These are phyloP conservation scores for Anastatus disparis DNA, from an alignment of 1,140 invertebrate genomes.

Conservation along the genomic window DNA sequence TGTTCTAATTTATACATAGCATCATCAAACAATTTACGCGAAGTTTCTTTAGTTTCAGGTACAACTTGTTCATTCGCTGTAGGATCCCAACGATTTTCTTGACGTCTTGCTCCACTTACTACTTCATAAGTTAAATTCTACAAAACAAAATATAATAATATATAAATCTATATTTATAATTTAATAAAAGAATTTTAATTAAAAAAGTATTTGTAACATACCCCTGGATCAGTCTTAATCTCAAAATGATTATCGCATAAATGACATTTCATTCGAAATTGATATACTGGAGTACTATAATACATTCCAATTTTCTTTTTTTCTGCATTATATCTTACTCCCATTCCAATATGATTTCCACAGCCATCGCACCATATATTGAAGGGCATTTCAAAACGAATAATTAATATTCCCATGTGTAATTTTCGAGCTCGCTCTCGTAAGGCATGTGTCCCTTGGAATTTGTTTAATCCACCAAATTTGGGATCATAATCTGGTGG, in stretches of 20 bases:
- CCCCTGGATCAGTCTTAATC: slow-evolving; percentile 98
- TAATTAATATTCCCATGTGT: slow-evolving; percentile 95
- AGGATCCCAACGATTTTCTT: slow-evolving; percentile 98
- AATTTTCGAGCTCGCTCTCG: slow-evolving; percentile 95
- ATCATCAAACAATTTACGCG: slow-evolving; percentile 89
- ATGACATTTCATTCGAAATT: slow-evolving; percentile 99
- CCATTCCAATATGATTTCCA: slow-evolving; percentile 98
- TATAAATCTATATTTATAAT: neutral
- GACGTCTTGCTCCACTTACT: slow-evolving; percentile 90
- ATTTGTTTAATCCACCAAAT: slow-evolving; percentile 93
- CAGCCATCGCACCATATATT: slow-evolving; percentile 99
- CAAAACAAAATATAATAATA: slow-evolving; percentile 52
- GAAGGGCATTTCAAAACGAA: slow-evolving; percentile 99
- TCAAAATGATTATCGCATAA: slow-evolving; percentile 98
- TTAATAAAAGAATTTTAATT: neutral
- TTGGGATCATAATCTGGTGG: slow-evolving; percentile 97
- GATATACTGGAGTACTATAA: slow-evolving; percentile 96
- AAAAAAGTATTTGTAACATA: slow-evolving; percentile 70
- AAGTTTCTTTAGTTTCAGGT: slow-evolving; percentile 88
- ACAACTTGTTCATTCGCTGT: slow-evolving; percentile 95
- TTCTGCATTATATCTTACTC: slow-evolving; percentile 98
- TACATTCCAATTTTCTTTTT: slow-evolving; percentile 99
- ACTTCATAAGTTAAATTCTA: slow-evolving; percentile 98
- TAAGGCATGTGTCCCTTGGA: slow-evolving; percentile 93
- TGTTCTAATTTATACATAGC: slow-evolving; percentile 97